Evolutionary conservation across 35 echinoderm and acorn worm species (phyloP), one percentile per base, ranked within the genome.

Genomic region (Hemicentrotus pulcherrimus): DNA sequence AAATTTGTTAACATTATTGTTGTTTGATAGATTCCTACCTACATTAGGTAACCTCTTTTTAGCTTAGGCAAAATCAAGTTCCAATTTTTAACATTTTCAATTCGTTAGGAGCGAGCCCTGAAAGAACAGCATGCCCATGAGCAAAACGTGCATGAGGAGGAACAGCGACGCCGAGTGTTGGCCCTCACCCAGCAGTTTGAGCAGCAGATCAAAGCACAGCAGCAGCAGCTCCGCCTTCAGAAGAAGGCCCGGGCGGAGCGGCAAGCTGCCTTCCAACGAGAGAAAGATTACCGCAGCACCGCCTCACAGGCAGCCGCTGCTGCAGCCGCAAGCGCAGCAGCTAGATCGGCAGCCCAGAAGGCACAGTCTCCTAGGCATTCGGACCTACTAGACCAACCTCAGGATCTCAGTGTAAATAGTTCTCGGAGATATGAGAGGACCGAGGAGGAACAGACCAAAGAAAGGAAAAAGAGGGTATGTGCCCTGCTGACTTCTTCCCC

Each of bases 201-300:
- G 94, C 97, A 99, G 61, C 97, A 99, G 78, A 99, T 99, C 86
- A 99, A 99, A 86, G 94, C 96, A 30, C 98, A 99, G 90, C 98
- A 99, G 48, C 96, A 95, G 15, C 98, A 99, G 50, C 95, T 99
- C 14, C 95, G 97, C 52, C 59, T 99, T 32, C 98, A 98, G 61
- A 99, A 99, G 85, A 97, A 89, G 55, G 94, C 97, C 50, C 32
- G 96, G 94, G 93, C 95, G 30, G 96, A 95, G 45, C 46, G 94
- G 18, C 92, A 96, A 91, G 94, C 95, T 60, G 92, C 85, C 70
- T 32, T 94, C 31, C 86, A 85, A 71, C 30, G 48, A 47, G 92
- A 96, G 92, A 93, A 95, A 58, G 92, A 86, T 11, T 71, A 46
- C 31, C 55, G 46, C 31, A 60, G 32, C 28, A 94, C 96, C 13